Evolutionary conservation across 2,113 vertebrate genomes (phyloP).

Genomic region (Otolemur garnettii): DNA sequence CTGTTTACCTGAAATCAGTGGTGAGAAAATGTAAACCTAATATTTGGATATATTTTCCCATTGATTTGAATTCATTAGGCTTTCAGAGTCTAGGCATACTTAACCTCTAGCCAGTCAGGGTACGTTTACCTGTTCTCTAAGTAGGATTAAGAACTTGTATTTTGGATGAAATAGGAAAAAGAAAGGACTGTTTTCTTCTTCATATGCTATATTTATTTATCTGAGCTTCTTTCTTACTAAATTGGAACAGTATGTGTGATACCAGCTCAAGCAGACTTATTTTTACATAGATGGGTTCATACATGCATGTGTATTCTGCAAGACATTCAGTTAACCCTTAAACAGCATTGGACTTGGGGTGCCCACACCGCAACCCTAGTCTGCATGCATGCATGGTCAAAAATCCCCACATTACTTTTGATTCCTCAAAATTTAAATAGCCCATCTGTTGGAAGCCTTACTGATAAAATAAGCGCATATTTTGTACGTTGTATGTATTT

Average conservation of each 20-base stretch:
- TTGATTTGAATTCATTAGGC: constrained; percentile 23
- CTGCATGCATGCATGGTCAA: not conserved
- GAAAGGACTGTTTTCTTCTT: not conserved
- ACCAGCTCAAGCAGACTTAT: not conserved
- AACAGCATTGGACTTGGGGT: not conserved
- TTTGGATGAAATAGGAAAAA: not conserved
- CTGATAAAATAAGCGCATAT: too few species aligned
- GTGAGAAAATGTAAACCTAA: constrained; percentile 24
- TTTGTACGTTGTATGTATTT: too few species aligned
- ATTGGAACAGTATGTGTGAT: not conserved
- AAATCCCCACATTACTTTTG: not conserved
- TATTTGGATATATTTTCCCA: not conserved
- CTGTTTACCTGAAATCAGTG: not conserved
- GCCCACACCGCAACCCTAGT: not conserved
- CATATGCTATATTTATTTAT: not conserved
- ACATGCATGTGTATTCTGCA: not conserved
- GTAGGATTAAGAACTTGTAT: not conserved
- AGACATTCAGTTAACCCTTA: not conserved
- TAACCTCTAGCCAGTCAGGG: not conserved
- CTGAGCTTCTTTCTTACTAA: not conserved
- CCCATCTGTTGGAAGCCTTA: too few species aligned
- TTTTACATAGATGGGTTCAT: constrained; percentile 12
- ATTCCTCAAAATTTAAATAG: not conserved
- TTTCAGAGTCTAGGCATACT: constrained; percentile 33
- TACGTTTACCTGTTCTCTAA: not conserved